Evolutionary conservation across 2,888 invertebrate genomes (phyloP).

Genomic region (Lapara coniferarum): DNA sequence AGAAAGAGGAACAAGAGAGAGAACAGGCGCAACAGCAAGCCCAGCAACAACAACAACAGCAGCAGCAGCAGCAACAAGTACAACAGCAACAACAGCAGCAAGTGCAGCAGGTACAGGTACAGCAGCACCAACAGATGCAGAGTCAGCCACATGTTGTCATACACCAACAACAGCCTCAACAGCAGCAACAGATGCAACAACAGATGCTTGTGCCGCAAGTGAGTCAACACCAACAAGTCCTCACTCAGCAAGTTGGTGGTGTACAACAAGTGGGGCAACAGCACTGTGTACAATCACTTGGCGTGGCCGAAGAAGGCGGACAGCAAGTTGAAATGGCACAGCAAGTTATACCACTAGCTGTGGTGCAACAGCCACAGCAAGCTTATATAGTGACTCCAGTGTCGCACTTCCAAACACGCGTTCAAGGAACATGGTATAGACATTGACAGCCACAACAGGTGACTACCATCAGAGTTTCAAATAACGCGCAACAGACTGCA

Average conservation of each 20-base stretch:
- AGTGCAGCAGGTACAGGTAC: conserved; percentile 73
- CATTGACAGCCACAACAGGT: conserved; percentile 64
- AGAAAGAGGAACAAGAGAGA: conserved; percentile 76
- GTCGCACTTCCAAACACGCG: conserved; percentile 85
- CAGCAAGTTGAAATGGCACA: conserved; percentile 85
- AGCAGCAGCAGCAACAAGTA: conserved; percentile 68
- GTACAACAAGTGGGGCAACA: conserved; percentile 76
- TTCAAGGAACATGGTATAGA: conserved; percentile 84
- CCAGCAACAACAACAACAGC: conserved; percentile 60
- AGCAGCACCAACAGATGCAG: conserved; percentile 75
- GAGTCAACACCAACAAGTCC: conserved; percentile 79
- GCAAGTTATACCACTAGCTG: conserved; percentile 86
- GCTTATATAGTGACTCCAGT: conserved; percentile 87
- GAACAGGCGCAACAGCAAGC: conserved; percentile 71
- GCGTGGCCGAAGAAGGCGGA: conserved; percentile 74
- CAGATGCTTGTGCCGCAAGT: conserved; percentile 80
- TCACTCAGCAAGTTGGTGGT: conserved; percentile 71
- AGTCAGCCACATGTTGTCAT: conserved; percentile 73
- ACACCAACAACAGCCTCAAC: conserved; percentile 68
- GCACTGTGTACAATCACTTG: conserved; percentile 78
- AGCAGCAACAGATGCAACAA: conserved; percentile 71
- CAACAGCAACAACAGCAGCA: conserved; percentile 73
- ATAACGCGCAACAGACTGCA: conserved; percentile 39
- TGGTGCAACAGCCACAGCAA: conserved; percentile 85
- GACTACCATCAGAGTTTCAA: conserved; percentile 40